A percentile compares a stretch with the other conserved stretches of the same genome.
Evolutionary conservation across 2,113 vertebrate species (phyloP).

Genomic region (Pyrgilauda ruficollis): DNA sequence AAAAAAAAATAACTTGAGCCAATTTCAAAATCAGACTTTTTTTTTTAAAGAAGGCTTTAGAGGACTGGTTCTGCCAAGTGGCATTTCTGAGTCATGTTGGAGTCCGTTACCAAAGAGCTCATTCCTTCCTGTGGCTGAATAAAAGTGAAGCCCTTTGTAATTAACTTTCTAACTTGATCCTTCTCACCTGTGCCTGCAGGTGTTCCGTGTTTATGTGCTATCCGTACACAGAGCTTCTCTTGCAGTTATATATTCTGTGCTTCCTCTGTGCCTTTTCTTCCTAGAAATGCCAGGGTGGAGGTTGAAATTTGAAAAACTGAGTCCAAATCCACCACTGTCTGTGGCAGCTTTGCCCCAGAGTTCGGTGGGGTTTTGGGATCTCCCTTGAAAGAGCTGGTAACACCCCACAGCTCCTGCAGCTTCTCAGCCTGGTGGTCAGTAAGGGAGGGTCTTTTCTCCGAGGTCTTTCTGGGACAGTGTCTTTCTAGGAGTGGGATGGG

Average conservation of each 20-base stretch:
- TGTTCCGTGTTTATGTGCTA: neutral
- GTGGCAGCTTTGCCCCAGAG: neutral
- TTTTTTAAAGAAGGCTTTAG: neutral
- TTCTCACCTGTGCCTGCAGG: neutral
- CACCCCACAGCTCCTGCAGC: neutral
- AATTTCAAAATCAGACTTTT: neutral
- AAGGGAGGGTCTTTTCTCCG: neutral
- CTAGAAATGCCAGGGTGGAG: neutral
- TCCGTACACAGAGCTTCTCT: neutral
- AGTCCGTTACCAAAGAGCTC: neutral
- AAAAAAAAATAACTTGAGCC: neutral
- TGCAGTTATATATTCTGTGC: neutral
- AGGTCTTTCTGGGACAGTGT: neutral
- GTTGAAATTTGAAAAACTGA: neutral
- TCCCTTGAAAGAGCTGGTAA: neutral
- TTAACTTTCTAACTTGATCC: neutral
- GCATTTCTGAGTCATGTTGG: neutral
- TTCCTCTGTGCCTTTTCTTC: neutral
- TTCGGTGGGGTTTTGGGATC: fast-evolving
- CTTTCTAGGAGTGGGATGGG: neutral
- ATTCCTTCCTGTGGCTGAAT: neutral
- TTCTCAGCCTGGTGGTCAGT: neutral
- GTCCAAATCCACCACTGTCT: neutral
- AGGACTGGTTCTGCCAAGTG: neutral
- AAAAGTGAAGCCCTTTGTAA: neutral